Percentiles rank a stretch among this genome's conserved stretches.
Evolutionary conservation across 2,888 invertebrate genomes (phyloP).

Genomic region (Carcina quercana): DNA sequence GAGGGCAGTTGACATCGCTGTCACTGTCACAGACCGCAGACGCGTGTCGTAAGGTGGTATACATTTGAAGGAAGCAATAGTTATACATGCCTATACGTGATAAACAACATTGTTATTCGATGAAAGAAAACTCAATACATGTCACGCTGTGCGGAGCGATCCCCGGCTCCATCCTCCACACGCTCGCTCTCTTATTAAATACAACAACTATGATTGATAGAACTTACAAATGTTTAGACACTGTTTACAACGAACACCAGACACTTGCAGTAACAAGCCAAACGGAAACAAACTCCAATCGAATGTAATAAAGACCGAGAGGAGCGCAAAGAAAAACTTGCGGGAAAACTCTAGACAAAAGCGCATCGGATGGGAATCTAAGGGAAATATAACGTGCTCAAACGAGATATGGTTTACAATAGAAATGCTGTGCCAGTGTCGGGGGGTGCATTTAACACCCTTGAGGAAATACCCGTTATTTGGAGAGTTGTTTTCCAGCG

Average conservation of each 20-base stretch:
- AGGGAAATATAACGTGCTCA: neutral
- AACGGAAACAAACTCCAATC: constrained; percentile 10
- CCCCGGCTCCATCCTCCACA: constrained; percentile 41
- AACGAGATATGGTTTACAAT: constrained; percentile 1
- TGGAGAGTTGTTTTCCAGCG: too few relatives aligned
- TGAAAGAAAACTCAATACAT: constrained; percentile 20
- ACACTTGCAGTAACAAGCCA: neutral
- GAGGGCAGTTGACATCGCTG: too few relatives aligned
- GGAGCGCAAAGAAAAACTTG: constrained; percentile 13
- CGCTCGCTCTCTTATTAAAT: constrained; percentile 48
- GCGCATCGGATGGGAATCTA: neutral
- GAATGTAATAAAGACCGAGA: constrained; percentile 11
- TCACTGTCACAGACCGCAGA: too few relatives aligned
- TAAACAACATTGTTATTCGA: too few relatives aligned
- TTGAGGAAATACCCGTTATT: constrained; percentile 33
- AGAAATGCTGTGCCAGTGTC: constrained; percentile 7
- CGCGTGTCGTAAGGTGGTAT: too few relatives aligned
- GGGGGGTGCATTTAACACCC: constrained; percentile 29
- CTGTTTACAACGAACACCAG: constrained; percentile 19
- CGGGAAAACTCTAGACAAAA: constrained; percentile 2
- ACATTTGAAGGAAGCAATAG: too few relatives aligned
- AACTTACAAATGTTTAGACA: constrained; percentile 29
- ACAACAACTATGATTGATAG: constrained; percentile 53
- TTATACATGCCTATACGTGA: too few relatives aligned
- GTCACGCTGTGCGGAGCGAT: constrained; percentile 26